A percentile compares a stretch with the other conserved stretches of the same genome.
Conservation (phyloP, 2,888 invertebrate species). For the Rotaria sp. region DNA sequence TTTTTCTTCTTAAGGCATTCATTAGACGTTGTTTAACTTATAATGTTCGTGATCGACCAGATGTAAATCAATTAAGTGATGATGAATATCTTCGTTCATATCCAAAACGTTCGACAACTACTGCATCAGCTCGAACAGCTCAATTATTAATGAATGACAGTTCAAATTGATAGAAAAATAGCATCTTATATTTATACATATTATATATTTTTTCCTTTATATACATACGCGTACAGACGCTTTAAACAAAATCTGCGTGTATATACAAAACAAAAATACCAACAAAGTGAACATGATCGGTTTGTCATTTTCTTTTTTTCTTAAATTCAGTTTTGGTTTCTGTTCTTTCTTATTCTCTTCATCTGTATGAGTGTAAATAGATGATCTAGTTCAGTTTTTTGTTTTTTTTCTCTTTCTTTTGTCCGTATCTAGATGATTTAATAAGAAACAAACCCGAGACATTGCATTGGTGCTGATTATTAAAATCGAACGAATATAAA, state of each 20-base stretch:
- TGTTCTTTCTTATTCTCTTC: constrained; percentile 8
- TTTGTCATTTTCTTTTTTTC: neutral
- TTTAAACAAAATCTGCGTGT: neutral
- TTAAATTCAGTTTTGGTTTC: neutral
- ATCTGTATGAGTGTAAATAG: neutral
- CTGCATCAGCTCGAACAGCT: constrained; percentile 19
- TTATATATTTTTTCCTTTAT: neutral
- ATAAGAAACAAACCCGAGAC: neutral
- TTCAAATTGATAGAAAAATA: constrained; percentile 1
- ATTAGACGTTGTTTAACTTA: constrained; percentile 96
- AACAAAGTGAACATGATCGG: neutral
- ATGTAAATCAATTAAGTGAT: constrained; percentile 86
- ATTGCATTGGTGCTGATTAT: neutral
- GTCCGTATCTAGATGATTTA: neutral
- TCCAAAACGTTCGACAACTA: constrained; percentile 39
- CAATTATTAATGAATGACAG: constrained; percentile 27
- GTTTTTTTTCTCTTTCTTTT: neutral
- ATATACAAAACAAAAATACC: neutral
- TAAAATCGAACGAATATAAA: neutral
- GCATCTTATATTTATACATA: neutral
- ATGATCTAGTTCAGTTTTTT: constrained; percentile 12
- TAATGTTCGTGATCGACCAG: constrained; percentile 95
- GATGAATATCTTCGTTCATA: constrained; percentile 94
- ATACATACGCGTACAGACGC: constrained; percentile 7
- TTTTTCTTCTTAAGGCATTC: constrained; percentile 59